Evolutionary conservation across 2,113 vertebrate species (phyloP).

Genomic region (Saguinus midas): DNA sequence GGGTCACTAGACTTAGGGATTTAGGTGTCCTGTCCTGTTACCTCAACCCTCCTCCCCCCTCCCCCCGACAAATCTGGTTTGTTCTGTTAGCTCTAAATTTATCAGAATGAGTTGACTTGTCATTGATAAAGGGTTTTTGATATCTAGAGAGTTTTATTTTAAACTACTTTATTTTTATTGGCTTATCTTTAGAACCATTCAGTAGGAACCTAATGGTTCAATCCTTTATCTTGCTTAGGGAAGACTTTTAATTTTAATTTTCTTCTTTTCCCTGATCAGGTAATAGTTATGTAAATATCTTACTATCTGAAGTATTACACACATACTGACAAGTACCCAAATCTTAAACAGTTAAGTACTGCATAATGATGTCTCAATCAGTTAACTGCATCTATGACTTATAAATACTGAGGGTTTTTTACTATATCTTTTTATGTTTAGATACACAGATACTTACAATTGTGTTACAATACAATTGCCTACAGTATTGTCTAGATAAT

Average conservation of each 20-base stretch:
- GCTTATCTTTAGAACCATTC: neutral
- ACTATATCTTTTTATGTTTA: neutral
- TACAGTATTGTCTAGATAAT: neutral
- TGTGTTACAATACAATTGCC: neutral
- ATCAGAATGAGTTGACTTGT: neutral
- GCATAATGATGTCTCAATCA: neutral
- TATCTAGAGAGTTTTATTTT: conserved; percentile 20
- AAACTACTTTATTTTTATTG: neutral
- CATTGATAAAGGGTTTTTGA: neutral
- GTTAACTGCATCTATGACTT: neutral
- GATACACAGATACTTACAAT: neutral
- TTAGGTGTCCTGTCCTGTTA: neutral
- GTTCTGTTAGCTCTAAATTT: neutral
- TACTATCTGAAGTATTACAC: neutral
- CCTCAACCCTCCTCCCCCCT: neutral
- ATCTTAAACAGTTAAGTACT: neutral
- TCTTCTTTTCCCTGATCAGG: neutral
- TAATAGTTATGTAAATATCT: neutral
- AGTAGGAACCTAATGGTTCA: neutral
- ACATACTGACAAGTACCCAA: neutral
- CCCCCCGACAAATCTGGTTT: neutral
- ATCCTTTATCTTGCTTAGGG: neutral
- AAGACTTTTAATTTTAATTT: neutral
- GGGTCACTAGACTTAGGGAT: neutral
- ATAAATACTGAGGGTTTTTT: neutral